Base-by-base conservation (phyloP, 2,888 invertebrate species). In the Papilio gigon region DNA sequence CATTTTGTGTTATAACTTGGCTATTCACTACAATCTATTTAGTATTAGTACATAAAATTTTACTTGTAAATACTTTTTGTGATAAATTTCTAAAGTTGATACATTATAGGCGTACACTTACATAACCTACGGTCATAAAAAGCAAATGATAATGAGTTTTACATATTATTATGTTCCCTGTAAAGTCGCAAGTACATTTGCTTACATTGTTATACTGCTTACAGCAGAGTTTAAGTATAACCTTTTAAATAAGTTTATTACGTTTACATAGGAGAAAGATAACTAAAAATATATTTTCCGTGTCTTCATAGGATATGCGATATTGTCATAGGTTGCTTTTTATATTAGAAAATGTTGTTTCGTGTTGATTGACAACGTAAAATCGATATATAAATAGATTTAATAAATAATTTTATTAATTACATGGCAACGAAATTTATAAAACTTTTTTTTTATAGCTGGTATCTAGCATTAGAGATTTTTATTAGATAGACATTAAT, bases 241-340 rank as follows among this genome's bases (percentile, higher is more conserved):
- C 17, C 17, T 14, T 17, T 44, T 44, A 44, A 44, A 44, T 44
- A 44, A 44, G 9, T 17, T 14, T 44, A 11, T 44, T 44, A 1
- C 4, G 20, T 27, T 53, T 53, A n/a, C 1, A 27, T 53, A 27
- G 53, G 53, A 27, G 4, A 27, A 30, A 27, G 30, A 12, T 47
- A 50, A 25, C 1, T 22, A 35, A 35, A 37, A 22, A 35, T 64
- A 61, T 72, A 62, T 68, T 73, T 71, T 63, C 60, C 62, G 72
- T 68, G 22, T 72, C 37, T 73, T 81, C 77, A 79, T 82, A 82
- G 82, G 77, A 79, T 77, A 77, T 74, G 74, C 71, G 71, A 83
- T 87, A 85, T 87, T 87, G 86, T 86, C 86, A 81, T 81, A 74
- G 72, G 77, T 82, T 81, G 74, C 71, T 73, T 74, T 81, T 83